Evolutionary conservation across 2,888 invertebrate genomes (phyloP).

Genomic region (Polydesmus complanatus): DNA sequence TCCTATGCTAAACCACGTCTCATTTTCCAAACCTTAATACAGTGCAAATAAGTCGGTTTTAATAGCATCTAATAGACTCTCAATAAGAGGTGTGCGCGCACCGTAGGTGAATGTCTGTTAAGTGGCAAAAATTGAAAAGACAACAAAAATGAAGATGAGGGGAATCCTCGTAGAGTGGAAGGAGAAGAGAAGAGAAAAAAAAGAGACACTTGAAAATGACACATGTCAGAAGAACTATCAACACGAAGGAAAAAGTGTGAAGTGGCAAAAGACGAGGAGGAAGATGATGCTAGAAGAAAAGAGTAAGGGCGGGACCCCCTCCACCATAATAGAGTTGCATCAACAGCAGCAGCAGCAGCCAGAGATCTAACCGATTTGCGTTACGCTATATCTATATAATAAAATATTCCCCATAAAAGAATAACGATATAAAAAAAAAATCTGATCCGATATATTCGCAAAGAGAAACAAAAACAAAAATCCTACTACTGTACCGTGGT

Average conservation of each 20-base stretch:
- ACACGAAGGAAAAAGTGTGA: neutral
- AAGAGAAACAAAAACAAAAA: neutral
- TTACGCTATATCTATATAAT: no score
- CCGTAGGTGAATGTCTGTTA: no score
- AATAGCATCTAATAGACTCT: no score
- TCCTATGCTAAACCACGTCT: no score
- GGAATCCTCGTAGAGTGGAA: neutral
- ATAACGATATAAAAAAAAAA: no score
- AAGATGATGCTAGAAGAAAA: neutral
- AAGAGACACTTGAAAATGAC: neutral
- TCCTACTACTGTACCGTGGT: no score
- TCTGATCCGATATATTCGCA: neutral
- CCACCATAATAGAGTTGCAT: neutral
- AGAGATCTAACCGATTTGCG: no score
- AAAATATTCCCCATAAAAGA: no score
- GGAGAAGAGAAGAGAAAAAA: neutral
- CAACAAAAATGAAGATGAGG: neutral
- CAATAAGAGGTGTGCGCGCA: no score
- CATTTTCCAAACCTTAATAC: no score
- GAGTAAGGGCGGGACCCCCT: neutral
- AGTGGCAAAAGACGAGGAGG: neutral
- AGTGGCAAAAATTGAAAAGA: neutral
- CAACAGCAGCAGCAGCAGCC: neutral
- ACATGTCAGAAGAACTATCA: neutral
- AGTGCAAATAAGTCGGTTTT: no score